These are phyloP conservation scores for Stigmatopora argus DNA, from an alignment of 2,113 vertebrate genomes.

Conservation along the genomic window DNA sequence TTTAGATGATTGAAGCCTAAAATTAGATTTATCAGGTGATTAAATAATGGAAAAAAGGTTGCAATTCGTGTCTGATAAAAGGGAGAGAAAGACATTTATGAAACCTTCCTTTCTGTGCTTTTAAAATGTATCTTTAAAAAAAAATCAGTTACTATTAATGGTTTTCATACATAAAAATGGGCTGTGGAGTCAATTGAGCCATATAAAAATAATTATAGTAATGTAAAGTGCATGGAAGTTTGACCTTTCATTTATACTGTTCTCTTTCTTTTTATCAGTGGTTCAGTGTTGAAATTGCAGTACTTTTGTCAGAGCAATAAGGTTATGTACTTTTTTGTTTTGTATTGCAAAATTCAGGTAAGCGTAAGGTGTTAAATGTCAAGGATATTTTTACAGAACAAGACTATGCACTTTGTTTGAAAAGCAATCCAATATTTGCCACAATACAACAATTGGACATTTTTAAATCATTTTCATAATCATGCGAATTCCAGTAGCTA, in stretches of 20 bases:
- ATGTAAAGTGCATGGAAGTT: constrained; percentile 3
- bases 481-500: too few species aligned
- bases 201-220: constrained; percentile 8
- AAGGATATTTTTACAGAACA: not conserved
- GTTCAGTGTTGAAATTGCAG: constrained; percentile 4
- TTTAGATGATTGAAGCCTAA: not conserved
- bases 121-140: not conserved
- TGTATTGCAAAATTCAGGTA: not conserved
- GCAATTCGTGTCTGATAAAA: not conserved
- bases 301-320: not conserved
- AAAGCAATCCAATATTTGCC: not conserved
- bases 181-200: not conserved
- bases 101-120: not conserved
- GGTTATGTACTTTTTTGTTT: not conserved
- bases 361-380: constrained; percentile 5
- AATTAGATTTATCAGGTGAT: not conserved
- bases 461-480: too few species aligned
- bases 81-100: not conserved
- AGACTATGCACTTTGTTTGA: not conserved
- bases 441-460: not conserved
- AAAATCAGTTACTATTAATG: not conserved
- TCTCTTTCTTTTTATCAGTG: constrained; percentile 16
- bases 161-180: not conserved
- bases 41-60: not conserved
- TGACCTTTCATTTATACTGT: constrained; percentile 13